phyloP scores from a whole-genome alignment of 2,113 vertebrate genomes.

The Nothocercus julius region DNA sequence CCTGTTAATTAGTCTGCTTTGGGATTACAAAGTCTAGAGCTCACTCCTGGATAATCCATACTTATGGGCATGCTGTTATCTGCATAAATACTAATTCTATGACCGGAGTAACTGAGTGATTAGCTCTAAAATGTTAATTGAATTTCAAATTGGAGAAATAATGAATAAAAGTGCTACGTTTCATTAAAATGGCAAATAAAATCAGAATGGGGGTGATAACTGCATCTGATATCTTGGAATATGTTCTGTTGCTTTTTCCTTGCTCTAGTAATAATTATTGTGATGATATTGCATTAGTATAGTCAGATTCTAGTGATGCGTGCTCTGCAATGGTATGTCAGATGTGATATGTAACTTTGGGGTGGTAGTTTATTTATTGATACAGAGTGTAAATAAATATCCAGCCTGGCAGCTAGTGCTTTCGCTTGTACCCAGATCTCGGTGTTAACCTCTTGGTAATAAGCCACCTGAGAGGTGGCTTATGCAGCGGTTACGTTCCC shows the following conservation, averaged over 20 bases:
- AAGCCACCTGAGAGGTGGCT: accelerated
- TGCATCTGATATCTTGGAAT: not conserved
- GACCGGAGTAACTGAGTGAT: not conserved
- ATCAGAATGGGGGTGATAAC: not conserved
- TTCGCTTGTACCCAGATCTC: not conserved
- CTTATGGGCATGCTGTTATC: conserved; percentile 28
- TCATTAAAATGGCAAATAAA: not conserved
- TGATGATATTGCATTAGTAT: not conserved
- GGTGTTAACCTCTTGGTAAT: not conserved
- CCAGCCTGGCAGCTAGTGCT: not conserved
- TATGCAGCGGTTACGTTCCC: accelerated
- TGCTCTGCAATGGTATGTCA: not conserved
- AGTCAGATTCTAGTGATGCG: not conserved
- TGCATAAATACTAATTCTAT: not conserved
- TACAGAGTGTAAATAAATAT: not conserved
- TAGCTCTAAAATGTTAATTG: conserved; percentile 55
- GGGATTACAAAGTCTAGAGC: not conserved
- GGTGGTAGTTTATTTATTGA: not conserved
- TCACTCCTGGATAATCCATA: conserved; percentile 54
- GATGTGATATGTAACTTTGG: not conserved
- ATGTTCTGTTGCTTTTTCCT: not conserved
- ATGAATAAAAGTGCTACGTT: not conserved
- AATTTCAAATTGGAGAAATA: conserved; percentile 33
- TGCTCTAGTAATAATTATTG: not conserved
- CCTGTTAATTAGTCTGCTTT: conserved; percentile 17